Evolutionary conservation across 2,888 invertebrate species (phyloP).

Genomic region (Molanna angustata): DNA sequence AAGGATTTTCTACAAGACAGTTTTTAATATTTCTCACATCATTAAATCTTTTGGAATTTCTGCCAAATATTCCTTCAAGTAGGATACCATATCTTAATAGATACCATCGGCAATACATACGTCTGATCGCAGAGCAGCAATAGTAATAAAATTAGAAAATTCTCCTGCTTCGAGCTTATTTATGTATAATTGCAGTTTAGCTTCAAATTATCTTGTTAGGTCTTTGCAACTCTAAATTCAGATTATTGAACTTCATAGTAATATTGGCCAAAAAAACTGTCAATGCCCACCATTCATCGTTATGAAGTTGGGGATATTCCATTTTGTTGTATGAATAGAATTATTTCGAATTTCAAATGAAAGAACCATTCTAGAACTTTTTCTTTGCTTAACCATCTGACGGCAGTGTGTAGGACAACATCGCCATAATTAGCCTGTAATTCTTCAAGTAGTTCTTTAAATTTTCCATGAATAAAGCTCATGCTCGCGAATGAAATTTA

Average conservation of each 20-base stretch:
- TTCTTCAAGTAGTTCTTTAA: neutral
- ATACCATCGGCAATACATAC: too few species aligned
- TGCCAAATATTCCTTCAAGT: too few species aligned
- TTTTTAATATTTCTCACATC: too few species aligned
- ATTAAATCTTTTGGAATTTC: too few species aligned
- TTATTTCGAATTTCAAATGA: neutral
- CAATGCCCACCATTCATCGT: slow-evolving; percentile 1
- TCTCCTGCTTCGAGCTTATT: slow-evolving; percentile 2
- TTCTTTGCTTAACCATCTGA: neutral
- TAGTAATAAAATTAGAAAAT: too few species aligned
- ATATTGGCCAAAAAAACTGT: slow-evolving; percentile 1
- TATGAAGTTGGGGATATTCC: neutral
- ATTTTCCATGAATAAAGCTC: neutral
- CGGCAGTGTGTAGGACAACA: neutral
- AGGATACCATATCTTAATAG: too few species aligned
- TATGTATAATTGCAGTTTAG: slow-evolving; percentile 5
- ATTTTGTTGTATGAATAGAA: neutral
- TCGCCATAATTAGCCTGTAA: neutral
- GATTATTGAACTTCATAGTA: slow-evolving; percentile 5
- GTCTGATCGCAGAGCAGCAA: too few species aligned
- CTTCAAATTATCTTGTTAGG: slow-evolving; percentile 5
- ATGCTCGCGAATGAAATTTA: neutral
- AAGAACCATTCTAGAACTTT: neutral
- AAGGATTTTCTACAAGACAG: too few species aligned
- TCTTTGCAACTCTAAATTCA: neutral